phyloP scores from a whole-genome alignment of 2,113 vertebrate species.

The Pseudorasbora parva region DNA sequence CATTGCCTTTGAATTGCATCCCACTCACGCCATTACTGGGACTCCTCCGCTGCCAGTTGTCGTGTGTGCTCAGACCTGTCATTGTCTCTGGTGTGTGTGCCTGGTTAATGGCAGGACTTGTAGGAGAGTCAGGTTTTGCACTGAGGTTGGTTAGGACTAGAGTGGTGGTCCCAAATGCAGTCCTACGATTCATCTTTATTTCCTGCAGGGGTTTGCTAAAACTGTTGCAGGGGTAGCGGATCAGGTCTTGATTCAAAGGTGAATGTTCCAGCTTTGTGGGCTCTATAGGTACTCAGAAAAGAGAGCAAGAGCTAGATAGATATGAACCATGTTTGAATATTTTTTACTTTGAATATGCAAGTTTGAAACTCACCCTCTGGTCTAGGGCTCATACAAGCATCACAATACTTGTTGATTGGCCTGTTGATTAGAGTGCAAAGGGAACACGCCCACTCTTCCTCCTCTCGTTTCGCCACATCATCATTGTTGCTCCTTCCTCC shows the following conservation, averaged over 20 bases:
- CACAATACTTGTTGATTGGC: slow-evolving; percentile 79
- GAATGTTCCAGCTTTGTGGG: not conserved
- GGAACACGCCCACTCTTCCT: slow-evolving; percentile 87
- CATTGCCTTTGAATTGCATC: slow-evolving; percentile 67
- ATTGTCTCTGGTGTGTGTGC: slow-evolving; percentile 67
- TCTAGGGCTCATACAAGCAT: slow-evolving; percentile 86
- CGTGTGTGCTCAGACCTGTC: slow-evolving; percentile 65
- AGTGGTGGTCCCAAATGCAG: slow-evolving; percentile 87
- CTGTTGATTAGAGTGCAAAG: slow-evolving; percentile 89
- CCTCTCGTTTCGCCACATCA: slow-evolving; percentile 74
- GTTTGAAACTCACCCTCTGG: slow-evolving; percentile 77
- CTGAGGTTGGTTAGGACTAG: slow-evolving; percentile 85
- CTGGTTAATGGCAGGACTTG: slow-evolving; percentile 51
- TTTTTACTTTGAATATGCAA: not conserved
- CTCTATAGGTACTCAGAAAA: not conserved
- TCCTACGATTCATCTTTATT: slow-evolving; percentile 87
- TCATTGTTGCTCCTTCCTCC: slow-evolving; percentile 64
- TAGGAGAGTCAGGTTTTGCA: slow-evolving; percentile 63
- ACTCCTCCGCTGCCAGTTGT: slow-evolving; percentile 67
- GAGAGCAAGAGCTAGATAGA: not conserved
- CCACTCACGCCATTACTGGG: slow-evolving; percentile 74
- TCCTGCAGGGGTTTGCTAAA: slow-evolving; percentile 83
- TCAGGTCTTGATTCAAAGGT: slow-evolving; percentile 61
- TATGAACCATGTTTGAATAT: not conserved
- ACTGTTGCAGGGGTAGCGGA: slow-evolving; percentile 86